These are phyloP conservation scores for Lophotis ruficrista DNA, from an alignment of 2,113 vertebrate species.

Conservation along the genomic window DNA sequence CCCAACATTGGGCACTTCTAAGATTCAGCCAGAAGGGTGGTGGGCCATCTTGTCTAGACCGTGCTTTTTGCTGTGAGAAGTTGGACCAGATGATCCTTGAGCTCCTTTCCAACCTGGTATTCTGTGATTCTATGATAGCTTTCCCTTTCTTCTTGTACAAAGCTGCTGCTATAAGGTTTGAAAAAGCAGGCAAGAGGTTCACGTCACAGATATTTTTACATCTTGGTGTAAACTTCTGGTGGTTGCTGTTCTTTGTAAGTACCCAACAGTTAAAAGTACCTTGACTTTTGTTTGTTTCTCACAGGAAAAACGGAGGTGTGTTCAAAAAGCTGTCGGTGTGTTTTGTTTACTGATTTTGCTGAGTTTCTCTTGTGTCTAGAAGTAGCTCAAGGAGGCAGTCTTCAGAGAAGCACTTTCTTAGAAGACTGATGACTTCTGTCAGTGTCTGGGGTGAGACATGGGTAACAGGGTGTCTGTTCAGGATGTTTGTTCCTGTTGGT, in stretches of 20 bases:
- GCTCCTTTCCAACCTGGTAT: neutral
- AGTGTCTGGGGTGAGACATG: neutral
- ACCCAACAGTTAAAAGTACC: neutral
- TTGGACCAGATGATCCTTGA: too few species aligned
- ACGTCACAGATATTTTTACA: neutral
- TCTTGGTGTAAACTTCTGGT: neutral
- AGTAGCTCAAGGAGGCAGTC: neutral
- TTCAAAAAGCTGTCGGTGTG: neutral
- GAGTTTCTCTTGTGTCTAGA: neutral
- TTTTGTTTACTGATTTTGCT: neutral
- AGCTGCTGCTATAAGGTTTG: neutral
- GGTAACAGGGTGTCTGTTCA: neutral
- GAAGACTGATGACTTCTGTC: neutral
- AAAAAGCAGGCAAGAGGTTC: neutral
- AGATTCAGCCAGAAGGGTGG: too few species aligned
- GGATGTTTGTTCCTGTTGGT: neutral
- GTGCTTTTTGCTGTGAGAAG: too few species aligned
- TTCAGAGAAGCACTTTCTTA: neutral
- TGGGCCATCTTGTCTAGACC: too few species aligned
- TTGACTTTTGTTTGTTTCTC: neutral
- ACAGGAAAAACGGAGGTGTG: neutral
- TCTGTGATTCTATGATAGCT: neutral
- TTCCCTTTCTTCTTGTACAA: neutral
- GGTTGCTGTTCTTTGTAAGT: neutral
- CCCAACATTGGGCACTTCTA: too few species aligned